These are phyloP conservation scores for Nephrotoma guestfalica DNA, from an alignment of 2,888 invertebrate genomes.

Conservation along the genomic window DNA sequence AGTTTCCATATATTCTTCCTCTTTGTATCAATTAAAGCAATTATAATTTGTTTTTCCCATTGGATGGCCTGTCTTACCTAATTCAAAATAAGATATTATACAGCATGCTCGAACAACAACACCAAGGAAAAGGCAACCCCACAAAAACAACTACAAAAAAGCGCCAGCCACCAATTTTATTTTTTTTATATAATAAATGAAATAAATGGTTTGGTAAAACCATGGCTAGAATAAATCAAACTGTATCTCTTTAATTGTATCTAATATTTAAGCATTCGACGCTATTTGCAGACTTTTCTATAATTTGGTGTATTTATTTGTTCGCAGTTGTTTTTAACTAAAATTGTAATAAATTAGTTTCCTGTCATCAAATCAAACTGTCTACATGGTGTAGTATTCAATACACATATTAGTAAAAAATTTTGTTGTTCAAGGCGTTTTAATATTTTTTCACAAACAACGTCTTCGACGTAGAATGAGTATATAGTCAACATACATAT, in stretches of 20 bases:
- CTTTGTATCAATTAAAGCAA: neutral
- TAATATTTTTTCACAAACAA: neutral
- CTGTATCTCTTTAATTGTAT: neutral
- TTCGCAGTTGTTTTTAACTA: neutral
- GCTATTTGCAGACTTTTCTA: neutral
- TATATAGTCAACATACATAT: neutral
- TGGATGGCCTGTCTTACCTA: neutral
- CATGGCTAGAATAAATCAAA: neutral
- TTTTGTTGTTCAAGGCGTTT: neutral
- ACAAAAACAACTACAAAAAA: neutral
- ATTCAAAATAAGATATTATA: neutral
- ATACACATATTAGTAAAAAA: neutral
- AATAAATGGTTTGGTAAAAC: neutral
- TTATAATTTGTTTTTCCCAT: neutral
- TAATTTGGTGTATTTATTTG: neutral
- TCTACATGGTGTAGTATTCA: neutral
- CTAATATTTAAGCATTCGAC: neutral
- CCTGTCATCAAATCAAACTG: neutral
- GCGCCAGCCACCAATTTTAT: neutral
- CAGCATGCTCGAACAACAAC: neutral
- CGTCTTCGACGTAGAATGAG: neutral
- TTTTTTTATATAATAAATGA: neutral
- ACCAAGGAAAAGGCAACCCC: neutral
- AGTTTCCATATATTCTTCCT: neutral
- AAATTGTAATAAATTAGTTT: neutral